Evolutionary conservation across 92 coral and sea anemone genomes (phyloP).

Genomic region (Porites cylindrica): DNA sequence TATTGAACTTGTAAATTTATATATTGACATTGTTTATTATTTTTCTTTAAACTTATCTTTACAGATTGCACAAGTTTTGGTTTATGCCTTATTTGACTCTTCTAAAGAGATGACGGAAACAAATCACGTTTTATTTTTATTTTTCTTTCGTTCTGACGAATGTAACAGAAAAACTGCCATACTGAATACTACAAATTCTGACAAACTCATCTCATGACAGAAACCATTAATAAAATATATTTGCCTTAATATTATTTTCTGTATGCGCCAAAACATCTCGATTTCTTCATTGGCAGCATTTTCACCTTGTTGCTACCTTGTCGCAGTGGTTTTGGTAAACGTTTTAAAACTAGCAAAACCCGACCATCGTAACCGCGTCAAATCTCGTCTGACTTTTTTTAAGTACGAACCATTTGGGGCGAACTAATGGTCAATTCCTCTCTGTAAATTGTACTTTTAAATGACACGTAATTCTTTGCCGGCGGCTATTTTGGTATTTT

Average conservation of each 20-base stretch:
- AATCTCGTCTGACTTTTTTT: neutral
- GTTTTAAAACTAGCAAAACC: neutral
- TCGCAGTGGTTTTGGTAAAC: too few species aligned
- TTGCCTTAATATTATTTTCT: neutral
- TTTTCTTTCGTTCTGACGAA: too few species aligned
- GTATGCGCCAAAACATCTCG: neutral
- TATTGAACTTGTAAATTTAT: neutral
- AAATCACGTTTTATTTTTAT: neutral
- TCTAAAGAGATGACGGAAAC: neutral
- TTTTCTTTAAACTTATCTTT: neutral
- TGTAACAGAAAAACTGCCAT: neutral
- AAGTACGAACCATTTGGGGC: neutral
- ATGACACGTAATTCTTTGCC: neutral
- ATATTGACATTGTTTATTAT: neutral
- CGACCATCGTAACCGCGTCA: too few species aligned
- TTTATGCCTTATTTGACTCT: neutral
- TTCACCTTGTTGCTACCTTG: neutral
- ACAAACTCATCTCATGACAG: neutral
- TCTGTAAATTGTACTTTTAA: neutral
- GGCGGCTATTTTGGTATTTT: neutral
- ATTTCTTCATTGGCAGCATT: neutral
- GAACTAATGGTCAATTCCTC: conserved; percentile 3
- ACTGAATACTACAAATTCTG: neutral
- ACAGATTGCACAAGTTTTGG: neutral
- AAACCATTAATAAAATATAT: neutral